Percentiles rank a stretch among this genome's conserved stretches.
Conservation (phyloP, 2,797 vertebrate genomes). For the Crenuchus spilurus region DNA sequence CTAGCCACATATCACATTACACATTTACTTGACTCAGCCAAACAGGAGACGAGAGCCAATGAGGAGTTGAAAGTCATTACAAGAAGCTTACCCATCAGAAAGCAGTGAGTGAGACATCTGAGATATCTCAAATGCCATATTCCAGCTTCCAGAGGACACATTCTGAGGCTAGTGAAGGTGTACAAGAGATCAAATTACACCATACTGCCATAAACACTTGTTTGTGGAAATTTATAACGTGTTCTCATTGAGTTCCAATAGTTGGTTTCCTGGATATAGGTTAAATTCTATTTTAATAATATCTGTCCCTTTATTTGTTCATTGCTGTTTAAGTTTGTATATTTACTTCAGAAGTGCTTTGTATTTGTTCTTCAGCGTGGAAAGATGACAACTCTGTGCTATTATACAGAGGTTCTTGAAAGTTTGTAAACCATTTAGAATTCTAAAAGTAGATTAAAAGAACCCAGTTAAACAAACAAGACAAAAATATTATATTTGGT, state of each 20-base stretch:
- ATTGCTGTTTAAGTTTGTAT: slow-evolving; percentile 41
- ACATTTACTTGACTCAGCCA: slow-evolving; percentile 35
- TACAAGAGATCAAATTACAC: slow-evolving; percentile 1
- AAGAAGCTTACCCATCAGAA: slow-evolving; percentile 37
- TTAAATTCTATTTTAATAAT: too few relatives aligned
- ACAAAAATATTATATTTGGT: too few relatives aligned
- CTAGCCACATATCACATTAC: slow-evolving; percentile 6
- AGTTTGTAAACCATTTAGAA: too few relatives aligned
- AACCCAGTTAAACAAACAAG: too few relatives aligned
- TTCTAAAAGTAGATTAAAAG: too few relatives aligned
- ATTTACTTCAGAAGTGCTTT: slow-evolving; percentile 54
- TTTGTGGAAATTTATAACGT: neutral
- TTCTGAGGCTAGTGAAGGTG: neutral
- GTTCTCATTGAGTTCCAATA: too few relatives aligned
- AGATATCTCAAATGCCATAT: slow-evolving; percentile 8
- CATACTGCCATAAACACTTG: neutral
- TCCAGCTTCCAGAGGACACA: slow-evolving; percentile 13
- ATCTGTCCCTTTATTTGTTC: too few relatives aligned
- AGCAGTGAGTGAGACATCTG: slow-evolving; percentile 23
- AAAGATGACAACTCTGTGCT: too few relatives aligned
- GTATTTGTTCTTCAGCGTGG: too few relatives aligned
- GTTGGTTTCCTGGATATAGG: too few relatives aligned
- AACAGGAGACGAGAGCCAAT: neutral
- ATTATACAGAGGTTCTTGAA: too few relatives aligned
- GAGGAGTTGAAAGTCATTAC: slow-evolving; percentile 2